Evolutionary conservation across 2,113 vertebrate genomes (phyloP).

Genomic region (Gyps fulvus): DNA sequence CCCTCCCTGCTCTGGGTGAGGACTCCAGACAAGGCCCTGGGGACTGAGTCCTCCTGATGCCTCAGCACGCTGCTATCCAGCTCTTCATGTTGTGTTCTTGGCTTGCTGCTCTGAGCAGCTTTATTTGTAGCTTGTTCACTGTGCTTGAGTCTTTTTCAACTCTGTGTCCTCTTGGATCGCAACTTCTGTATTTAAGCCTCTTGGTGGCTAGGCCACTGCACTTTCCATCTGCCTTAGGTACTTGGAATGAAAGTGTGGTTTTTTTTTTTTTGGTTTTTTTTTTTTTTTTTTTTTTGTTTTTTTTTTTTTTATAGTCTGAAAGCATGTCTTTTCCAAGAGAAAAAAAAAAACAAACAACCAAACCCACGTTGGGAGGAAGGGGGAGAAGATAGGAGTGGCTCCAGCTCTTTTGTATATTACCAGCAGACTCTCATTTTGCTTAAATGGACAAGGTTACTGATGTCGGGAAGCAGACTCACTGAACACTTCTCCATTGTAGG

Average conservation of each 20-base stretch:
- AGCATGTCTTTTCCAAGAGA: background rate
- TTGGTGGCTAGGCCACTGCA: background rate
- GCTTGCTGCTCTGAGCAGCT: background rate
- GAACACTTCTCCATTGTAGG: fast-evolving
- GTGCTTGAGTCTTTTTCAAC: background rate
- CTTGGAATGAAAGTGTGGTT: background rate
- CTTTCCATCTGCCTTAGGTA: background rate
- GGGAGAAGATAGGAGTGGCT: background rate
- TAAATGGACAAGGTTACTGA: background rate
- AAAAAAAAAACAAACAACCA: background rate
- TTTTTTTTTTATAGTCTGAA: background rate
- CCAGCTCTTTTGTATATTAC: background rate
- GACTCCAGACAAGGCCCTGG: no score
- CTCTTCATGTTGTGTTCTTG: fast-evolving
- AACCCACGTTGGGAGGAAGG: background rate
- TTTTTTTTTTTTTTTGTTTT: no score
- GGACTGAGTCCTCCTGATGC: background rate
- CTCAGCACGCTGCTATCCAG: fast-evolving
- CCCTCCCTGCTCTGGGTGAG: no score
- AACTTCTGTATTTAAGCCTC: background rate
- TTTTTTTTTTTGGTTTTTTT: no score
- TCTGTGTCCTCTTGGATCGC: background rate
- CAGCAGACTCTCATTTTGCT: background rate
- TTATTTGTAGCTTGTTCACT: background rate
- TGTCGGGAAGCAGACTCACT: background rate